Evolutionary conservation across 1,140 invertebrate species (phyloP).

Genomic region (Sesamia nonagrioides): DNA sequence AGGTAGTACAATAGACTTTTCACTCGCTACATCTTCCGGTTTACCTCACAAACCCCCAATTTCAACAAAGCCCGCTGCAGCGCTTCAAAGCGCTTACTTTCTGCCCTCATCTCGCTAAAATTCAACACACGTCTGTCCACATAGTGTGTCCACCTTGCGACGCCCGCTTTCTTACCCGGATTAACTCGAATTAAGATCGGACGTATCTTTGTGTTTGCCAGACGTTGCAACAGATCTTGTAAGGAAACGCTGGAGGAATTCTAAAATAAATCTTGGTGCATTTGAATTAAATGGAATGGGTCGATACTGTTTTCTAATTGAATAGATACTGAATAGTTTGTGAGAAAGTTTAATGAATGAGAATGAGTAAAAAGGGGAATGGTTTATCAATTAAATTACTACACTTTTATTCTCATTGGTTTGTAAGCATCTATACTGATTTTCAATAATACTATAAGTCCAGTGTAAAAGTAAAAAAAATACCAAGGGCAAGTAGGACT

Average conservation of each 20-base stretch:
- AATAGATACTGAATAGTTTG: slow-evolving; percentile 13
- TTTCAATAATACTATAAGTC: too few species aligned
- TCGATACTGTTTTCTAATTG: slow-evolving; percentile 22
- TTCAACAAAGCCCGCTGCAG: slow-evolving; percentile 14
- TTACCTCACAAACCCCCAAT: slow-evolving; percentile 7
- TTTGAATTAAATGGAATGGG: slow-evolving; percentile 38
- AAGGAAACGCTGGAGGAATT: slow-evolving; percentile 38
- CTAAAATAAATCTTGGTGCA: slow-evolving; percentile 48
- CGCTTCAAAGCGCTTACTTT: slow-evolving; percentile 52
- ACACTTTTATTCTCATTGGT: background rate
- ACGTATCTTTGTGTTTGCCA: slow-evolving; percentile 71
- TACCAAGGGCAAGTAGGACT: too few species aligned
- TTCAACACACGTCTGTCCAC: slow-evolving; percentile 72
- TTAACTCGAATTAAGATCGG: slow-evolving; percentile 81
- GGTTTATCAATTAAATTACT: background rate
- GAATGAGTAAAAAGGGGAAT: background rate
- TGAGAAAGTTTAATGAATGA: background rate
- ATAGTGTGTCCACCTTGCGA: slow-evolving; percentile 76
- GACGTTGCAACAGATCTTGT: slow-evolving; percentile 52
- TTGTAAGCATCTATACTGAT: too few species aligned
- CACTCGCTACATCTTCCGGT: background rate
- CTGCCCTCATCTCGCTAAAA: slow-evolving; percentile 57
- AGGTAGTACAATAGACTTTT: too few species aligned
- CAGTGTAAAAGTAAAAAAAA: too few species aligned
- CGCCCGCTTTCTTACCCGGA: slow-evolving; percentile 74